Base-by-base conservation (phyloP, 2,113 vertebrate genomes). In the Ursus arctos region DNA sequence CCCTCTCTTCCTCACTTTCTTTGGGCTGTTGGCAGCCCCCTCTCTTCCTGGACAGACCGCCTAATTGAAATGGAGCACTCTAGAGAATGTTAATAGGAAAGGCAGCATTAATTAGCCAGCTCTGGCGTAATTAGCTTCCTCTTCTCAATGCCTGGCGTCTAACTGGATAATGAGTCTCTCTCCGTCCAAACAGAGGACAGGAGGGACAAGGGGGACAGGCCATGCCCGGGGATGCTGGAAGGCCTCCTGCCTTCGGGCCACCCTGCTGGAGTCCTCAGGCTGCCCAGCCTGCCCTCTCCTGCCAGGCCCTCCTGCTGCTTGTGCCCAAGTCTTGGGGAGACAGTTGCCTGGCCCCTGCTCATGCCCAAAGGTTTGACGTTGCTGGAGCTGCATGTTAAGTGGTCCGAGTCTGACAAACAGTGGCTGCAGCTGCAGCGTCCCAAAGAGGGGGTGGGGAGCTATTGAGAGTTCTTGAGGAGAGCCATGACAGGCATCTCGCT, bases 41-140 rank as follows among this genome's bases (percentile, higher is more conserved):
- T 89, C 98, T 94, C 97, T 96, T 93, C 97, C 97, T 0, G 97
- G 97, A 97, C 92, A 97, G 98, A 96, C 98, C 97, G n/a, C 97
- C 31, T 99, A 98, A 98, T 98, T 98, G 98, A 98, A 99, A 98
- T 96, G 86, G 96, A 98, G 96, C 96, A 88, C 94, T 96, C 97
- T 91, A 94, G 97, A 98, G 97, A 96, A 97, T 97, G 97, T 97
- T 98, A 98, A 98, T 98, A 95, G 97, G 97, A 97, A 98, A 98
- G 96, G 95, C 96, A 97, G 98, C 97, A 98, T 98, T 98, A 98
- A 99, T 99, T 98, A 99, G 98, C 94, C 91, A 69, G 97, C 95
- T 96, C 59, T 1, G 43, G 92, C 97, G 98, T 98, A 98, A 99
- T 98, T 98, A 98, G 97, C 97, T 98, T 97, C 97, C 95, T 98